phyloP scores from a whole-genome alignment of 2,797 vertebrate species.

The Tapirus indicus region DNA sequence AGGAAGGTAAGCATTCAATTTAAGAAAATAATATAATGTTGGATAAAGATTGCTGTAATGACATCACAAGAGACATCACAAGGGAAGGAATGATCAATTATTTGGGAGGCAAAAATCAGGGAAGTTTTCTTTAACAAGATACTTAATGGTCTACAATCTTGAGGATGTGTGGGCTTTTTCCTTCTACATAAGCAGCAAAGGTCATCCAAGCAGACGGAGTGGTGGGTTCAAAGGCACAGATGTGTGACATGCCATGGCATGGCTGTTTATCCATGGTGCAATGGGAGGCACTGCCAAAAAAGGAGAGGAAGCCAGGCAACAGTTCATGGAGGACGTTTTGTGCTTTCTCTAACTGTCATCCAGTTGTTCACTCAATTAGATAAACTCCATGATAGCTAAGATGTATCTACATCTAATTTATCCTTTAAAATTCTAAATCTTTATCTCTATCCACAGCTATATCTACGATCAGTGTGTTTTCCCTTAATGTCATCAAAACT shows the following conservation, averaged over 20 bases:
- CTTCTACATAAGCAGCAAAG: background rate
- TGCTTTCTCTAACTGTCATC: background rate
- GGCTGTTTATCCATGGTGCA: background rate
- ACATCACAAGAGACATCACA: background rate
- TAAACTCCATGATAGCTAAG: background rate
- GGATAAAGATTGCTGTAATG: background rate
- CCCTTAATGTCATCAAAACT: background rate
- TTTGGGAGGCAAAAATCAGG: background rate
- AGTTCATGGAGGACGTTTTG: background rate
- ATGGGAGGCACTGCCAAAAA: background rate
- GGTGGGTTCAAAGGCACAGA: background rate
- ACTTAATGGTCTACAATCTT: background rate
- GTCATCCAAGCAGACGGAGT: background rate
- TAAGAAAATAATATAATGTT: slow-evolving; percentile 21
- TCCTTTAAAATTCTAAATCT: background rate
- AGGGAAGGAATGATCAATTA: background rate
- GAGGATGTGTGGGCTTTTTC: background rate
- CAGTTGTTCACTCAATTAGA: background rate
- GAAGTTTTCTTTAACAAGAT: background rate
- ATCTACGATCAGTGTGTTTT: background rate
- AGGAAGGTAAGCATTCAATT: background rate
- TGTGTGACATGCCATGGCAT: background rate
- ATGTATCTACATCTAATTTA: background rate
- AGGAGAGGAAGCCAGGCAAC: background rate
- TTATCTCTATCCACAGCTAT: background rate